Base-by-base conservation (phyloP, 2,888 invertebrate species). In the Calameuta filiformis region DNA sequence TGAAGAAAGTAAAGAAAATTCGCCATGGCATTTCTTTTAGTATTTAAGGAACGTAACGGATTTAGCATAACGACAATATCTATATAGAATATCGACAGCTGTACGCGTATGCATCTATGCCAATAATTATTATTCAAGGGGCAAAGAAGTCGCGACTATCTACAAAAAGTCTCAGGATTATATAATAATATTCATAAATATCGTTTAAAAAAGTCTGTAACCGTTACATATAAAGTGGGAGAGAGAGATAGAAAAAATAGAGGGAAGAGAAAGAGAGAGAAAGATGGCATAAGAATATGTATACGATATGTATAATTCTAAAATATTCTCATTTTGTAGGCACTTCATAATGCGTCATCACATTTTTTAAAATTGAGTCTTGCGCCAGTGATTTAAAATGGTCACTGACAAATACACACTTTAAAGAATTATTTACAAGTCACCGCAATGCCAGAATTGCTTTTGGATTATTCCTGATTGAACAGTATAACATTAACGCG, bases 251-350 rank as follows among this genome's bases (percentile, higher is more conserved):
- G 12, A 35, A 35, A 12, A 12, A 35, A 31, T 31, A 31, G 31
- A 31, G 31, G 35, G 4, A 4, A 3, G 35, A 23, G 15, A 15
- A 6, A 40, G 15, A 15, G 40, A 40, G 56, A 40, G 15, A 15
- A 6, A 40, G 40, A 56, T 78, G 78, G 75, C 31, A 73, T 75
- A 73, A 35, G 76, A 75, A 79, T 79, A 77, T 33, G 75, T 30
- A 76, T 35, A 75, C 73, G 82, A 84, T 83, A 84, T 84, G 82
- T 81, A 81, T 81, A 80, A 76, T 83, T 81, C 76, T 73, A 80
- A 76, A 74, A 82, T 71, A 31, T 31, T 34, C 31, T 23, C 56
- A 56, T 56, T 31, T 12, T 71, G 15, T 80, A 80, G 81, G 80
- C 83, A 83, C 81, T 82, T 82, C 75, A 56, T 71, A 34, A 71